Conservation (phyloP, 2,797 vertebrate genomes). For the Lepilemur ruficaudatus region DNA sequence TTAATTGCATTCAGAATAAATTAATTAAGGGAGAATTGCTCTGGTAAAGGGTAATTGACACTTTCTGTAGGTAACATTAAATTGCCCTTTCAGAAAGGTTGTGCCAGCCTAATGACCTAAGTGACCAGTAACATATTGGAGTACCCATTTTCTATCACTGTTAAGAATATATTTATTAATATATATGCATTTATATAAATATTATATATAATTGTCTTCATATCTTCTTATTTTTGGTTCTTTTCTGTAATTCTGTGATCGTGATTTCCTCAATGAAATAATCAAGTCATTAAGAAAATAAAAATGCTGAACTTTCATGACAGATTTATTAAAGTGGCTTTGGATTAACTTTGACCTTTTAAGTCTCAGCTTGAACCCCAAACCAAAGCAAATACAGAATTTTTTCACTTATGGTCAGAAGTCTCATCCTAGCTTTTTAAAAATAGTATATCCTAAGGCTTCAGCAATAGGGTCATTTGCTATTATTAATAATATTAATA, state of each 20-base stretch:
- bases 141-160: neutral
- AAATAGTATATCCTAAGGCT: neutral
- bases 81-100: neutral
- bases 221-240: neutral
- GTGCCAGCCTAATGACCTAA: neutral
- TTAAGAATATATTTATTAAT: conserved; percentile 6
- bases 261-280: conserved; percentile 25
- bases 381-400: conserved; percentile 48
- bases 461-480: conserved; percentile 16
- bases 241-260: neutral
- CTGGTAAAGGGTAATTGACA: neutral
- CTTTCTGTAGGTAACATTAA: neutral
- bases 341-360: conserved; percentile 75
- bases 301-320: conserved; percentile 32
- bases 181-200: neutral
- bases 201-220: neutral
- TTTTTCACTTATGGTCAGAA: conserved; percentile 62
- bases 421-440: neutral
- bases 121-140: neutral
- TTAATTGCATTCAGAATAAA: conserved; percentile 16
- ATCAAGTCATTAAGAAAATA: conserved; percentile 28
- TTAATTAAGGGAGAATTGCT: neutral
- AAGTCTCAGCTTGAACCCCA: conserved; percentile 62
- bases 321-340: conserved; percentile 56
- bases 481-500: conserved; percentile 38